Evolutionary conservation across 2,113 vertebrate species (phyloP).

Genomic region (Tachycineta bicolor): DNA sequence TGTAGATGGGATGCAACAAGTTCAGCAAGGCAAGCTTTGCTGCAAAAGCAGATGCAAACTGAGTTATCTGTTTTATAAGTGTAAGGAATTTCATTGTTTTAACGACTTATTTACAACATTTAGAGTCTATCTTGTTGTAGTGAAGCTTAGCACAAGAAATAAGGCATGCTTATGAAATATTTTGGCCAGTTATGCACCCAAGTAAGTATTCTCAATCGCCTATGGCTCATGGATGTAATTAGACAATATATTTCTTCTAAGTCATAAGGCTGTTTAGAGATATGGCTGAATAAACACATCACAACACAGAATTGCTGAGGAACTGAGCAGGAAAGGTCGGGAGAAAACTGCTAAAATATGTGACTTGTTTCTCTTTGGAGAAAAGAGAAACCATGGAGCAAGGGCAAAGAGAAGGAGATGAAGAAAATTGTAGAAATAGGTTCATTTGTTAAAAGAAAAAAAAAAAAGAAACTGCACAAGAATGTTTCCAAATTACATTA

Average conservation of each 20-base stretch:
- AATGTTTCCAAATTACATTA: neutral
- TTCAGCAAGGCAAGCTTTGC: neutral
- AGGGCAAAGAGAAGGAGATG: neutral
- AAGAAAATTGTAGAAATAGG: neutral
- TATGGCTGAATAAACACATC: constrained; percentile 7
- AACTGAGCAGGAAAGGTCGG: constrained; percentile 15
- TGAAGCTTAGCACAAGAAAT: neutral
- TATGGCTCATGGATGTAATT: neutral
- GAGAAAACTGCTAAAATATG: neutral
- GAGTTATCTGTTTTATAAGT: neutral
- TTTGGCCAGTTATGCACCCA: neutral
- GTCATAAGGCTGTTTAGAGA: neutral
- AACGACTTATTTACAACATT: neutral
- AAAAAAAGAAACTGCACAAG: neutral
- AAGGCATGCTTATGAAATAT: neutral
- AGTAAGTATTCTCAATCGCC: neutral
- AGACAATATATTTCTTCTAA: neutral
- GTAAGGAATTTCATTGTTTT: neutral
- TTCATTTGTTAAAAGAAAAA: neutral
- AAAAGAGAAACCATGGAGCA: neutral
- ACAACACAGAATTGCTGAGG: neutral
- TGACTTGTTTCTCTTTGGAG: neutral
- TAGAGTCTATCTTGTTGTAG: neutral
- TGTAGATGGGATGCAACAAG: neutral
- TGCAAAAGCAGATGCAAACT: neutral